Evolutionary conservation across 1,140 invertebrate species (phyloP).

Genomic region (Aphaenogaster floridana): DNA sequence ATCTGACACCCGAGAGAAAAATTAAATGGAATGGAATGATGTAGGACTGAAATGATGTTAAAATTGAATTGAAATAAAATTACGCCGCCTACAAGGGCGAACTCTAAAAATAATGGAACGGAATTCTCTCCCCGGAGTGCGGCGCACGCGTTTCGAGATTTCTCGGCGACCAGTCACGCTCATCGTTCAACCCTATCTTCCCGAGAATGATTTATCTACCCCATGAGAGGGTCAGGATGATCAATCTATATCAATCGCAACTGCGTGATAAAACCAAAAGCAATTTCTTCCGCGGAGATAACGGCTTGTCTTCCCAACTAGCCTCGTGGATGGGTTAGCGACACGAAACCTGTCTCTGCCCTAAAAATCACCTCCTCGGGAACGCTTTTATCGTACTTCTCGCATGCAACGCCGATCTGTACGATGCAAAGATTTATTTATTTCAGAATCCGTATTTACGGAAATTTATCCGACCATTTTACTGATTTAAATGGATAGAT

Average conservation of each 20-base stretch:
- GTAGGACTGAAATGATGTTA: neutral
- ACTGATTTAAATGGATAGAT: neutral
- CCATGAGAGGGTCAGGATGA: conserved; percentile 53
- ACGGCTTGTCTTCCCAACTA: conserved; percentile 57
- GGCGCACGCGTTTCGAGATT: conserved; percentile 60
- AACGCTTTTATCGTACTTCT: neutral
- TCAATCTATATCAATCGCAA: conserved; percentile 75
- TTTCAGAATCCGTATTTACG: neutral
- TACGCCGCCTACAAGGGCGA: neutral
- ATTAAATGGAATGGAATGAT: neutral
- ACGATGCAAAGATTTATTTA: conserved; percentile 11
- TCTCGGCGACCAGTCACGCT: conserved; percentile 26
- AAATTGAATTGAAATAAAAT: conserved; percentile 37
- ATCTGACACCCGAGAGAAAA: neutral
- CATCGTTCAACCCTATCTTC: conserved; percentile 6
- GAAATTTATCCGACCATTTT: conserved; percentile 3
- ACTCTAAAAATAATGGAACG: conserved; percentile 33
- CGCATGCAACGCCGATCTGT: neutral
- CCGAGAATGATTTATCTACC: conserved; percentile 67
- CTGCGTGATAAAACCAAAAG: conserved; percentile 65
- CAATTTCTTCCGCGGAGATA: conserved; percentile 70
- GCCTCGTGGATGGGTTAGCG: conserved; percentile 21
- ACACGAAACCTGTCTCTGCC: conserved; percentile 14
- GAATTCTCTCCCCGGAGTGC: conserved; percentile 4
- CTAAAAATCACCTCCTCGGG: conserved; percentile 19